These are phyloP conservation scores for Sycophila texana DNA, from an alignment of 2,888 invertebrate species.

Conservation along the genomic window DNA sequence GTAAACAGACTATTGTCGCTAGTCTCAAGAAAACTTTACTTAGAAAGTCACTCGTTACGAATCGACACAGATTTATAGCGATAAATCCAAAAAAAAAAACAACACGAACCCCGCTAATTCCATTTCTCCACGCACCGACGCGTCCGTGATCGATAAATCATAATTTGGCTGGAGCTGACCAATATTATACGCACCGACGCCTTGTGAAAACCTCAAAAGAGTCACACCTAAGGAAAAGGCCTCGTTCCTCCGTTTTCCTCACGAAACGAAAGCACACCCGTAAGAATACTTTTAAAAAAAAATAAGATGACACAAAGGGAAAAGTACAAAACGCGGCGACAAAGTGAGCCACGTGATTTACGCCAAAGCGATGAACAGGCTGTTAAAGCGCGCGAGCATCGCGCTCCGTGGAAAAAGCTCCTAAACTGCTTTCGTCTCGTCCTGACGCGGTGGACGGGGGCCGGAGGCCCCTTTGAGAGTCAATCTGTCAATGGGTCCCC, in stretches of 20 bases:
- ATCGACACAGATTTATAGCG: no score
- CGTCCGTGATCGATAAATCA: slow-evolving; percentile 4
- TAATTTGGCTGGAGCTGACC: not conserved
- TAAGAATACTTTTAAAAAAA: not conserved
- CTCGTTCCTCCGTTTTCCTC: slow-evolving; percentile 2
- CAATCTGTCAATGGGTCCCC: slow-evolving; percentile 49
- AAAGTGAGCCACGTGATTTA: slow-evolving; percentile 41
- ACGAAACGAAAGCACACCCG: not conserved
- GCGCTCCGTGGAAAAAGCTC: not conserved
- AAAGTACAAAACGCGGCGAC: slow-evolving; percentile 4
- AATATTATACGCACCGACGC: not conserved
- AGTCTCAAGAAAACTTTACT: no score
- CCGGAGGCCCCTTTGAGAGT: slow-evolving; percentile 34
- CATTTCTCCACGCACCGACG: not conserved
- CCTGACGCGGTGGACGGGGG: slow-evolving; percentile 10
- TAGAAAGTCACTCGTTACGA: no score
- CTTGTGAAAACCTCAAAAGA: not conserved
- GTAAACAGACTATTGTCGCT: no score
- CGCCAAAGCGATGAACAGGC: slow-evolving; percentile 43
- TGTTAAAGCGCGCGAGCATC: slow-evolving; percentile 2
- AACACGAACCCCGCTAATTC: not conserved
- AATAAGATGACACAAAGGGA: not conserved
- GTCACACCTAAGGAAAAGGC: slow-evolving; percentile 6
- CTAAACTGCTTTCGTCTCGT: slow-evolving; percentile 14
- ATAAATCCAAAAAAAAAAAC: not conserved